Evolutionary conservation across 2,888 invertebrate species (phyloP).

Genomic region (Acleris laterana): DNA sequence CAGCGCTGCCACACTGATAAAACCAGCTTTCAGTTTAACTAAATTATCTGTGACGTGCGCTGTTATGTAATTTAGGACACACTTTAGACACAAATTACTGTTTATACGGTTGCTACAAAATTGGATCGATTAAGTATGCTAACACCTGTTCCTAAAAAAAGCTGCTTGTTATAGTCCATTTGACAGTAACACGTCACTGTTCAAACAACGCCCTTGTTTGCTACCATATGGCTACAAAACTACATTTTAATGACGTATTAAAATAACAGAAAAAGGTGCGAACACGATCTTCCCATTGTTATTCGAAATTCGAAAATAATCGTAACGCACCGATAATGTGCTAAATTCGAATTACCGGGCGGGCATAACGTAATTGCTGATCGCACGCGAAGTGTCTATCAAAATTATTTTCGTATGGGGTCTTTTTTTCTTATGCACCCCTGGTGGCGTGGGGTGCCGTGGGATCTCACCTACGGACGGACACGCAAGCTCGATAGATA

Average conservation of each 20-base stretch:
- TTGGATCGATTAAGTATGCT: constrained; percentile 3
- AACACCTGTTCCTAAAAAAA: constrained; percentile 26
- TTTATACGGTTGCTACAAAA: background rate
- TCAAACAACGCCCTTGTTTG: constrained; percentile 27
- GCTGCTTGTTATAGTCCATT: constrained; percentile 14
- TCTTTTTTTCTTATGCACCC: constrained; percentile 72
- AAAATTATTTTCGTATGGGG: constrained; percentile 79
- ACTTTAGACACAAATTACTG: too few relatives aligned
- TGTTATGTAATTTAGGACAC: constrained; percentile 2
- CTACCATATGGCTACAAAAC: constrained; percentile 52
- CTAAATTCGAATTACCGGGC: constrained; percentile 74
- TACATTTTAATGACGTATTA: constrained; percentile 67
- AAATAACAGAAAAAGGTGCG: constrained; percentile 68
- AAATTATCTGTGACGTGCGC: constrained; percentile 12
- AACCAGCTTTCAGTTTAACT: constrained; percentile 50
- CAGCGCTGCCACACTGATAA: constrained; percentile 50
- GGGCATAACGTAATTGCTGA: constrained; percentile 69
- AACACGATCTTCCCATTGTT: constrained; percentile 66
- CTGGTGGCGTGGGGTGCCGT: constrained; percentile 55
- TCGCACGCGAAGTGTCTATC: constrained; percentile 83
- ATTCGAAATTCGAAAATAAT: constrained; percentile 62
- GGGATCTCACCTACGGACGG: constrained; percentile 56
- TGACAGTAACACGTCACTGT: constrained; percentile 19
- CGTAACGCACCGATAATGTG: constrained; percentile 78
- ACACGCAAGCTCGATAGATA: constrained; percentile 75